Evolutionary conservation across 37 sponge, comb jelly and placozoan species (phyloP), one percentile per base, ranked within the genome.

Genomic region (Oopsacas minuta): DNA sequence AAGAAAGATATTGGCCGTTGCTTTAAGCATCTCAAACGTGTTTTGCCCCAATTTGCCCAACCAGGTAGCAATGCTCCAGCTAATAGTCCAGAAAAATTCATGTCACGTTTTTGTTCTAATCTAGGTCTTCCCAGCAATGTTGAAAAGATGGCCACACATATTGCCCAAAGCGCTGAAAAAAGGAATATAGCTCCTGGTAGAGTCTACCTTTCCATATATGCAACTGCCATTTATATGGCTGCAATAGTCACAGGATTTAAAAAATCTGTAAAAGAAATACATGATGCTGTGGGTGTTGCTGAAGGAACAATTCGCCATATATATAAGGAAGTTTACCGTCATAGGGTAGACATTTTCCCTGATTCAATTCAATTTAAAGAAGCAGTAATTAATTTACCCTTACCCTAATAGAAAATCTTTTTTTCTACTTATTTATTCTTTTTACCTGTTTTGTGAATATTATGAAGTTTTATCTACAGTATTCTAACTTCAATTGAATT

Each of bases 241-340:
- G 92, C 95, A 28, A 93, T 91, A 69, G 93, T 93, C 1, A 92
- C 95, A 0, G 90, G 88, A 0, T 52, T 51, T 23, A 94, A 90
- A 84, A 94, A 94, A 37, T 87, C 93, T 35, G 93, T 92, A 53
- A 94, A 93, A 92, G 99, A 95, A 81, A 92, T 97, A 36, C 95
- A 95, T 38, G 95, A 93, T 84, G 95, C 94, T 28, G 95, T 94
- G 81, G 99, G 99, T 42, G 99, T 97, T 53, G 99, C 99, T 25
- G 99, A 97, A 32, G 88, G 90, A 25, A 97, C 99, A 36, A 97
- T 97, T 39, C 84, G 95, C 39, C 91, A 93, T 37, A 90, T 92
- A 5, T 94, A 93, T 81, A 86, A 91, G 30, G 86, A 90, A 28
- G 86, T 97, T 51, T 92, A 89, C 84, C 93, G 93, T 23, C 39